phyloP scores from a whole-genome alignment of 2,113 vertebrate species.

The Progne subis region DNA sequence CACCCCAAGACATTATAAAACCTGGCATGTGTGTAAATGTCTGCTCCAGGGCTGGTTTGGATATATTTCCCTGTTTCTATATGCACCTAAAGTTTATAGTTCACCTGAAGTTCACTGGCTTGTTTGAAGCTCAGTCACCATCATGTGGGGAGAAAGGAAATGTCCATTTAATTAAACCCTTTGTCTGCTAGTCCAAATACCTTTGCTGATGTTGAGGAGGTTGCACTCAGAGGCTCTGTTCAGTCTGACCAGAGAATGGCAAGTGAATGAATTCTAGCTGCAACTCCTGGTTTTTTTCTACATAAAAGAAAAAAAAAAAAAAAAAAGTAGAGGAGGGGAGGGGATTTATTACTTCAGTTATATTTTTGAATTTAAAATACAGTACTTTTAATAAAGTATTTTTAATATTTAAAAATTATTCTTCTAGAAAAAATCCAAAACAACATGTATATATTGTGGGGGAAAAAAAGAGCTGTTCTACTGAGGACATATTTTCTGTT shows the following conservation, averaged over 20 bases:
- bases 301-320: background rate
- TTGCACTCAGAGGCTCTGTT: background rate
- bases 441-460: rapidly evolving
- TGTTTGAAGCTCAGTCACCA: background rate
- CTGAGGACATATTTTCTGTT: background rate
- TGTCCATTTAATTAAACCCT: background rate
- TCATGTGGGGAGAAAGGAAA: background rate
- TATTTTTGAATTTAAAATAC: background rate
- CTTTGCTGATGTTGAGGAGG: background rate
- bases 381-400: background rate
- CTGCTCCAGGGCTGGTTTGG: background rate
- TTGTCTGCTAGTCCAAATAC: background rate
- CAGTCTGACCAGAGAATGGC: background rate
- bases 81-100: background rate
- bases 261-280: background rate
- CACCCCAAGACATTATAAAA: background rate
- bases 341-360: background rate
- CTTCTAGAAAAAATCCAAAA: rapidly evolving
- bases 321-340: background rate
- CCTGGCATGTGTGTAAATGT: background rate
- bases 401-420: background rate
- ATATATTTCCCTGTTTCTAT: background rate
- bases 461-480: rapidly evolving
- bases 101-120: background rate
- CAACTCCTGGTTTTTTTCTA: background rate